phyloP scores from a whole-genome alignment of 64 coral and sea anemone genomes.

The Trachythela sp. region DNA sequence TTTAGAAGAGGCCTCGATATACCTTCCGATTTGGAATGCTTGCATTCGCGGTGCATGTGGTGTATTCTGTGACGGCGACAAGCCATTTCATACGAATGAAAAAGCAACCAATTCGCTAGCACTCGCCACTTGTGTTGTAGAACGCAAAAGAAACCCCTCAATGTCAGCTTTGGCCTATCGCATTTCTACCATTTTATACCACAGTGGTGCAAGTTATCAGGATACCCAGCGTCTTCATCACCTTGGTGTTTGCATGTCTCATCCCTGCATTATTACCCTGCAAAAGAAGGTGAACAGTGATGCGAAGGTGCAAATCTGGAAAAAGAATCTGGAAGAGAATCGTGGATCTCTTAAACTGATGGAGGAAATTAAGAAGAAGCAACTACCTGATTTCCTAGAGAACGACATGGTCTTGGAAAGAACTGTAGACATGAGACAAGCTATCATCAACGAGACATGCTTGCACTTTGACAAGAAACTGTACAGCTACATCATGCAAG shows the following conservation, averaged over 20 bases:
- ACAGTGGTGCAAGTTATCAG: background rate
- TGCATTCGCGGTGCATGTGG: background rate
- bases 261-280: background rate
- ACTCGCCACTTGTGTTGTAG: background rate
- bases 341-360: background rate
- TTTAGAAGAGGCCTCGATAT: background rate
- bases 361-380: background rate
- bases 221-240: background rate
- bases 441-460: background rate
- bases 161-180: background rate
- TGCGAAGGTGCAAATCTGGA: background rate
- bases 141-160: background rate
- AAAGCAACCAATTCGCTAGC: background rate
- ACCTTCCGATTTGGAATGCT: background rate
- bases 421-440: slow-evolving; percentile 43
- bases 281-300: background rate
- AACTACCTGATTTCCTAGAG: background rate
- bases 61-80: no score
- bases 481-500: no score
- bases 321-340: background rate
- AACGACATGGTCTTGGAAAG: slow-evolving; percentile 5
- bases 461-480: background rate
- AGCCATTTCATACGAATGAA: background rate
- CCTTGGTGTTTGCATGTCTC: background rate
- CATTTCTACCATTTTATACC: background rate